Base-by-base conservation (phyloP, 2,113 vertebrate genomes). In the Limanda limanda region DNA sequence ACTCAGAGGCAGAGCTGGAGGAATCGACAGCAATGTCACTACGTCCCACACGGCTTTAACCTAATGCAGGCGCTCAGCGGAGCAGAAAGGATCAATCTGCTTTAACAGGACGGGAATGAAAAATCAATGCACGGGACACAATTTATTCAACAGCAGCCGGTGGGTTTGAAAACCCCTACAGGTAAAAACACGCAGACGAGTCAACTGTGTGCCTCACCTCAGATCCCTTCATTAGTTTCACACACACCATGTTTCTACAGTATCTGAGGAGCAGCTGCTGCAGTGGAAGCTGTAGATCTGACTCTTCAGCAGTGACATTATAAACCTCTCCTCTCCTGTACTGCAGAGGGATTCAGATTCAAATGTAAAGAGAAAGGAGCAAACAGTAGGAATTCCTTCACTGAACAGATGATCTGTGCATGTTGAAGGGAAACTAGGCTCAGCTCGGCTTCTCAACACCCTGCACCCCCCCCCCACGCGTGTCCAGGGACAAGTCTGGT, bases 61-160 rank as follows among this genome's bases (percentile, higher is more conserved):
- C 81, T 68, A 64, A 84, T 42, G 67, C 55, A 79, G 78, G 74
- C 62, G 85, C 80, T 88, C 78, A 73, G 62, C 56, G 56, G 73
- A 68, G 75, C 76, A 66, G 35, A 85, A 64, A 51, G 72, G 83
- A 86, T 92, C 90, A 81, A 92, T 91, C 85, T 8, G 62, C 35
- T 56, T 74, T 80, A 84, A 88, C 61, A 45, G 71, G 81, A 79
- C 83, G 76, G 76, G 80, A 89, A 90, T 72, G 78, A 51, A 83
- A 91, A 91, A 92, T 92, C 90, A 81, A 92, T 81, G 71, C 67
- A 68, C 64, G 69, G 48, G 74, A 82, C 68, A 54, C 66, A 52
- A 69, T 88, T 77, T 72, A 78, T 84, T 78, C 64, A 31, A 64
- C 54, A 69, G 72, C 64, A 69, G 77, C 23, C 3, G 24, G 35